Base-by-base conservation (phyloP, 2,113 vertebrate genomes). In the Dromas ardeola region DNA sequence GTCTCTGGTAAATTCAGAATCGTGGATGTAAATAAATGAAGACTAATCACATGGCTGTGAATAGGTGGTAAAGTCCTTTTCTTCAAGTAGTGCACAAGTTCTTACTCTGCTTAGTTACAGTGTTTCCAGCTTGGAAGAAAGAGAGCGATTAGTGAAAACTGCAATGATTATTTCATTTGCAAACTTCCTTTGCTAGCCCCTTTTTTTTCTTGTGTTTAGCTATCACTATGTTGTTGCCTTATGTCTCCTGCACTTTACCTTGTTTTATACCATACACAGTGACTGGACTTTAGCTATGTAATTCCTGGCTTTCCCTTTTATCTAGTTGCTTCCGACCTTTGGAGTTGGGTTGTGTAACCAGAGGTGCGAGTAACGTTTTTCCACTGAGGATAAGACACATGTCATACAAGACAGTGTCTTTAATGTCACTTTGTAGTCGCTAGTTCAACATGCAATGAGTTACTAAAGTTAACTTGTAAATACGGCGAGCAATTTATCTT, bases 211-310 rank as follows among this genome's bases (percentile, higher is more conserved):
- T 53, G 15, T 81, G 14, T 81, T 90, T 69, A 76, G 69, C 11
- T 74, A 50, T 34, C 21, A 25, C 34, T 36, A 6, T 82, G 53
- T 40, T 59, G 34, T 86, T 74, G 21, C 61, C 15, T 70, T 86
- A 53, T 12, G 3, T 73, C 30, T 95, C 26, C 19, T 20, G n/a
- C 21, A 23, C 45, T 84, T 89, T 38, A 63, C 49, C 36, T 77
- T n/a, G 29, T 49, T 74, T 58, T 83, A 56, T 72, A n/a, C 43
- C 26, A 32, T 56, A 55, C 34, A 20, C 21, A 25, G 74, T 13
- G 29, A 61, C 49, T 93, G 95, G 83, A 97, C 96, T 97, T 97
- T 11, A 89, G 90, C 94, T 88, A 1, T 91, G 66, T 38, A 72
- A 40, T 93, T 81, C 47, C 80, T 22, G 38, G n/a, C n/a, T 91